Evolutionary conservation across 2,888 invertebrate species (phyloP).

Genomic region (Emesis castigata): DNA sequence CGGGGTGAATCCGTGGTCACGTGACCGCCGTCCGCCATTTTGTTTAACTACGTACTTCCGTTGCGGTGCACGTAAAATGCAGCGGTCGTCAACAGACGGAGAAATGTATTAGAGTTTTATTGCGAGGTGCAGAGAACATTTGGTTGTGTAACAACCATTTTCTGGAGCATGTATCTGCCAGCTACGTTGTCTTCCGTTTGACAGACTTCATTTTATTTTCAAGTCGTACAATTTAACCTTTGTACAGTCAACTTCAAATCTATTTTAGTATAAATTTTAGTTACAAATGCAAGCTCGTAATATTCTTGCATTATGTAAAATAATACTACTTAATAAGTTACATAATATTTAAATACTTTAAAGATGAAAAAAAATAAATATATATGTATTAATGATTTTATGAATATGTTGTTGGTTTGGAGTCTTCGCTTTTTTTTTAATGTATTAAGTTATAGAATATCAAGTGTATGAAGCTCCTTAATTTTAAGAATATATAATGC

Average conservation of each 20-base stretch:
- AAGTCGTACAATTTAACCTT: not conserved
- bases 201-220: slow-evolving; percentile 37
- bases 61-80: slow-evolving; percentile 74
- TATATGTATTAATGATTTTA: too few relatives aligned
- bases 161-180: slow-evolving; percentile 42
- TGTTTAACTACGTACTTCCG: slow-evolving; percentile 85
- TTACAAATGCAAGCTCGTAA: too few relatives aligned
- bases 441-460: too few relatives aligned
- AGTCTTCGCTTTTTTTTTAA: too few relatives aligned
- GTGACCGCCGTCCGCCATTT: slow-evolving; percentile 84
- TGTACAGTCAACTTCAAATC: not conserved
- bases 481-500: too few relatives aligned
- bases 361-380: too few relatives aligned
- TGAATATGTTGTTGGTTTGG: too few relatives aligned
- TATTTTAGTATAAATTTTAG: not conserved
- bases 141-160: slow-evolving; percentile 62
- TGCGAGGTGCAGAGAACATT: slow-evolving; percentile 68
- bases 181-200: slow-evolving; percentile 33
- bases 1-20: slow-evolving; percentile 86
- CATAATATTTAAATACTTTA: too few relatives aligned
- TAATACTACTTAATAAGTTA: too few relatives aligned
- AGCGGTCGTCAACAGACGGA: slow-evolving; percentile 77
- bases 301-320: too few relatives aligned
- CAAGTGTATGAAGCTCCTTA: too few relatives aligned
- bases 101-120: slow-evolving; percentile 71